Evolutionary conservation across 2,797 vertebrate species (phyloP).

Genomic region (Labroides dimidiatus): DNA sequence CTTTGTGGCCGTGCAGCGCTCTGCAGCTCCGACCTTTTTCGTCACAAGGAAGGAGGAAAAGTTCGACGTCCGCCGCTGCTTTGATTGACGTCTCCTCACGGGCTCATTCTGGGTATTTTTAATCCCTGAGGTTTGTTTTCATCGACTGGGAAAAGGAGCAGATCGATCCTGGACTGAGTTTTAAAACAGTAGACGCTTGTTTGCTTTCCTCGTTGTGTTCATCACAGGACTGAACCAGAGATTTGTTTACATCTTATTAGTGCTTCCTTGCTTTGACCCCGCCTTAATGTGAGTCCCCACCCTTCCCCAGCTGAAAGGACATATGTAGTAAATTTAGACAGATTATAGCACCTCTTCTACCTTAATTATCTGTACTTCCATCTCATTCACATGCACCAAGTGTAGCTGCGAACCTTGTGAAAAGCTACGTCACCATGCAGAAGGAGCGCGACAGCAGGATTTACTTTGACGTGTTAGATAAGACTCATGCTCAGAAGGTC

Average conservation of each 20-base stretch:
- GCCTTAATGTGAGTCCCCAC: conserved; percentile 55
- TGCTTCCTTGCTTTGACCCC: conserved; percentile 69
- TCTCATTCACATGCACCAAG: conserved; percentile 34
- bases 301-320: conserved; percentile 40
- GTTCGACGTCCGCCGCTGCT: conserved; percentile 4
- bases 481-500: conserved; percentile 16
- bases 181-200: conserved; percentile 19
- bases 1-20: conserved; percentile 50
- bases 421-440: conserved; percentile 5
- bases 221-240: conserved; percentile 46
- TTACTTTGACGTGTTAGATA: conserved; percentile 7
- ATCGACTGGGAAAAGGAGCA: conserved; percentile 26
- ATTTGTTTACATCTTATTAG: conserved; percentile 69
- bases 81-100: background rate
- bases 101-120: conserved; percentile 24
- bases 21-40: conserved; percentile 34
- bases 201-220: conserved; percentile 35
- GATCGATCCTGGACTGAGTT: conserved; percentile 32
- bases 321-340: conserved; percentile 48
- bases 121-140: conserved; percentile 28
- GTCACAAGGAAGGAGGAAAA: conserved; percentile 6
- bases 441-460: background rate
- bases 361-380: conserved; percentile 62
- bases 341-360: conserved; percentile 67
- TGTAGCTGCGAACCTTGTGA: conserved; percentile 37